Evolutionary conservation across 2,888 invertebrate species (phyloP), one percentile per base, ranked within the genome.

Genomic region (Cacoxenus indagator): DNA sequence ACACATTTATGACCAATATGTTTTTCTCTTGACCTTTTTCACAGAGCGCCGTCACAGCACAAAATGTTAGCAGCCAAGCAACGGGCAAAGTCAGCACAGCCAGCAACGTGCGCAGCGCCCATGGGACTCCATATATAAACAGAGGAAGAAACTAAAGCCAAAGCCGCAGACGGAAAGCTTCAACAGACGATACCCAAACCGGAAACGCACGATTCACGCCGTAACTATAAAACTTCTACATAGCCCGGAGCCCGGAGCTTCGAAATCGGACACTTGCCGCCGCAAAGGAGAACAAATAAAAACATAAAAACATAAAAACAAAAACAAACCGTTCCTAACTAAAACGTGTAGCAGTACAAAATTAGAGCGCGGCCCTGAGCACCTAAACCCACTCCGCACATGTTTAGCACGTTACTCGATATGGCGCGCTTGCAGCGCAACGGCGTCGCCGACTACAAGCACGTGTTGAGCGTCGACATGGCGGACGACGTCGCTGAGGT

Each of bases 381-480:
- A 37, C 8, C 8, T 11, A 37, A 5, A 37, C 9, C 9, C 8
- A 37, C 75, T 59, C 76, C n/a, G n/a, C n/a, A 81, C 61, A 51
- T 51, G 6, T 51, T 19, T 19, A 51, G 2, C 22, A 19, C 51
- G 51, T 19, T 51, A 22, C 19, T 51, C 22, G 22, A 51, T 5
- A 51, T 51, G 17, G 9, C 19, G 9, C 51, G 22, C 11, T 51
- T 51, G 22, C 51, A 51, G 51, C 37, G 14, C 9, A 14, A 37
- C 37, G 37, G 77, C 76, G 27, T 77, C 78, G 22, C 61, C 70
- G 37, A 76, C 78, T 22, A 37, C 65, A 51, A 24, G n/a, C 37
- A 45, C n/a, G 43, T 62, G 24, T 14, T 11, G 11, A 24, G 29
- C 26, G 29, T 62, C 9, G 46, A 46, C 17, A 48, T 43, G 27